Percentiles rank a stretch among this genome's conserved stretches.
Evolutionary conservation across 2,113 vertebrate species (phyloP).

Genomic region (Cavia aperea): DNA sequence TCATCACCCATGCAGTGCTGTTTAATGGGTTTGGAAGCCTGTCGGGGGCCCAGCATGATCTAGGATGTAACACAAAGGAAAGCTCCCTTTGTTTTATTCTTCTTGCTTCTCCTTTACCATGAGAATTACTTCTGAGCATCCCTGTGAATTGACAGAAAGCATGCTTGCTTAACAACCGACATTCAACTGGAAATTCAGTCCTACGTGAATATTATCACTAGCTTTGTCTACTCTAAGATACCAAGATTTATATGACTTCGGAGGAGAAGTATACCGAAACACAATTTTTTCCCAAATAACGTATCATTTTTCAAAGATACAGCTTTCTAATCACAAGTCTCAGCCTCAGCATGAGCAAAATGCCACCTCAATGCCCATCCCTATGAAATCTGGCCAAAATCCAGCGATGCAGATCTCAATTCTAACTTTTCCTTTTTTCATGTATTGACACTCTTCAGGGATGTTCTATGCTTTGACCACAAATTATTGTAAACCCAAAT

Average conservation of each 20-base stretch:
- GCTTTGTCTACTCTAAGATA: neutral
- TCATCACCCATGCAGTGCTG: neutral
- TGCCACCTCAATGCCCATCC: neutral
- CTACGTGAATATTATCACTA: neutral
- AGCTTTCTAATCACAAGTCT: neutral
- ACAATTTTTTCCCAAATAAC: neutral
- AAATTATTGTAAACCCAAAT: too few species aligned
- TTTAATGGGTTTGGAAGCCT: neutral
- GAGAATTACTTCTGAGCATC: neutral
- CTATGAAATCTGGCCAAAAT: neutral
- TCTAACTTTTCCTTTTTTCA: neutral
- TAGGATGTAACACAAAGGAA: neutral
- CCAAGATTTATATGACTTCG: neutral
- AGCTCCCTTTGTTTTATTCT: neutral
- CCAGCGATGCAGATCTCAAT: conserved; percentile 1
- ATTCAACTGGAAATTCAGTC: neutral
- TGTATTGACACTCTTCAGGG: neutral
- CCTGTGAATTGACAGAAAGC: neutral
- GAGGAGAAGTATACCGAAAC: neutral
- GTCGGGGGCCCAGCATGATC: neutral
- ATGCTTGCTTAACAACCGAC: neutral
- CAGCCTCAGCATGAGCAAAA: neutral
- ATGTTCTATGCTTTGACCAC: neutral
- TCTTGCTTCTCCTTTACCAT: neutral
- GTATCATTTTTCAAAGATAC: neutral